A percentile compares a stretch with the other conserved stretches of the same genome.
These are phyloP conservation scores for Epsilonema sp. DNA, from an alignment of 2,888 invertebrate genomes.

Conservation along the genomic window DNA sequence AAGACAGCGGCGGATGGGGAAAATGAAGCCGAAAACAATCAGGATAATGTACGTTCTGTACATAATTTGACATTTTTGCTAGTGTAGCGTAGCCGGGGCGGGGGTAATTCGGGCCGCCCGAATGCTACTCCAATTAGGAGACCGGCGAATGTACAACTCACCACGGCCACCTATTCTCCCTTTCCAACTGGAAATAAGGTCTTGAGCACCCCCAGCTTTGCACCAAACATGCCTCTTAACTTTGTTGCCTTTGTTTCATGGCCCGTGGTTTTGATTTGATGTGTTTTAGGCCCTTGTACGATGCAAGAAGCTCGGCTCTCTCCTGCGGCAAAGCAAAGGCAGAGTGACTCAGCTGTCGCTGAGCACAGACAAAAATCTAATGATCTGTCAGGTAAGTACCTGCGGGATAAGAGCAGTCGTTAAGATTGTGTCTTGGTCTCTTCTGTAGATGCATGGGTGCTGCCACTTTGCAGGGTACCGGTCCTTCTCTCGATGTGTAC, in stretches of 20 bases:
- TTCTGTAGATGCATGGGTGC: no score
- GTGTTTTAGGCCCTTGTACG: conserved; percentile 44
- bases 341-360: conserved; percentile 52
- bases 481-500: conserved; percentile 60
- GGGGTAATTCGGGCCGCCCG: no score
- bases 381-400: conserved; percentile 56
- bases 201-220: conserved; percentile 7
- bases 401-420: no score
- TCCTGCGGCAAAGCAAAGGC: conserved; percentile 56
- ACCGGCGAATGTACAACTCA: conserved; percentile 9
- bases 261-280: neutral
- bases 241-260: neutral
- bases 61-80: no score
- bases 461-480: conserved; percentile 44
- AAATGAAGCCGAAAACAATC: conserved; percentile 13
- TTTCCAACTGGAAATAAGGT: conserved; percentile 21
- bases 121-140: no score
- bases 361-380: conserved; percentile 49
- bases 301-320: conserved; percentile 54
- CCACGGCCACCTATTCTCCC: neutral
- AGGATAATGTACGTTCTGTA: conserved; percentile 11
- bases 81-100: no score
- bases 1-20: conserved; percentile 11
- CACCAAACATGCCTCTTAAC: no score
- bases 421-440: no score